Evolutionary conservation across 2,113 vertebrate species (phyloP), one percentile per base, ranked within the genome.

Genomic region (Pandion haliaetus): DNA sequence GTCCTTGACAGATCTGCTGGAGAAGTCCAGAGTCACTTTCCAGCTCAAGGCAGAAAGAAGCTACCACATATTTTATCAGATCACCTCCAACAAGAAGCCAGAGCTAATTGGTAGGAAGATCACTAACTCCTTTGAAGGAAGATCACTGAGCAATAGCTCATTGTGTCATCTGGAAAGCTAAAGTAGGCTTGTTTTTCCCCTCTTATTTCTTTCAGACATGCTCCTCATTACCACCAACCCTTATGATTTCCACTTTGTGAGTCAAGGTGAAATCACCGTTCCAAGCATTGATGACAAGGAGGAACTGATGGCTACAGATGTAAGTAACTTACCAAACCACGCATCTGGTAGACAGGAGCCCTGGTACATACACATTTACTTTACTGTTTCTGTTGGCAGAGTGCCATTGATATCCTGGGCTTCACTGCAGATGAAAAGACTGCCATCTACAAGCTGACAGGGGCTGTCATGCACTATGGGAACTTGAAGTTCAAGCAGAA

Each of bases 401-500:
- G 97, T 90, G 98, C 98, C 80, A 97, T 98, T 82, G 99, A 99
- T 81, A 98, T 99, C 83, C 96, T 99, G 93, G 99, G 99, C 25
- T 99, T 99, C 96, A 97, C 0, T 16, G 19, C 86, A 23, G 99
- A 99, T 17, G 99, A 99, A 52, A 99, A 99, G 74, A 88, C 94
- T 6, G 97, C 98, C 82, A 99, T 99, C 95, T 99, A 99, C 95
- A 99, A 99, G 95, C 96, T 99, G 85, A 99, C 99, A 1, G 99
- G 99, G 3, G 98, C 99, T 13, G 98, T 99, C 86, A 98, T 99
- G 98, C 99, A 99, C 96, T 98, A 98, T 0, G 99, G 99, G 32
- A 99, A 99, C 93, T 82, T 99, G 98, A 99, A 99, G 88, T 99
- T 99, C 97, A 99, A 99, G 97, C 98, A 99, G 95, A 99, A 99